Evolutionary conservation across 2,888 invertebrate species (phyloP), one percentile per base, ranked within the genome.

Genomic region (Agrotis ipsilon): DNA sequence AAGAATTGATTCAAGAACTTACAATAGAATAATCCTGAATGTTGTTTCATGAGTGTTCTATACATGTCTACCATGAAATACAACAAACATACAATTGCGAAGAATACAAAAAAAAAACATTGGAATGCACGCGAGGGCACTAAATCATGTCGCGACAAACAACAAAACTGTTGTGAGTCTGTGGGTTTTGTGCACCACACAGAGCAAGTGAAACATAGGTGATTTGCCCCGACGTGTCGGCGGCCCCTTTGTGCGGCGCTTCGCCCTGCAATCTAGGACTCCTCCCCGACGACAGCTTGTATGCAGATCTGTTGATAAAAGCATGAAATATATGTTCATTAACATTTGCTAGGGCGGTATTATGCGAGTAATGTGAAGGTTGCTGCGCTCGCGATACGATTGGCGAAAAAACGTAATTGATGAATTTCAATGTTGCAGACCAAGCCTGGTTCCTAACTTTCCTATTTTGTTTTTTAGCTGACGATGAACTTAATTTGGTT

Each of bases 221-320:
- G 68, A 72, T 58, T 21, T 59, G 32, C 55, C 55, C 32, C 13
- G 27, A 69, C 59, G 69, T 27, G 61, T 16, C 1, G 57, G 80
- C 57, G 19, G 67, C 14, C 16, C 24, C 78, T 82, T 76, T 81
- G 79, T 72, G 69, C 51, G 70, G 73, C 57, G 64, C 64, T 68
- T 64, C 61, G 72, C 72, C 74, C 78, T 79, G 63, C 82, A 72
- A 79, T 79, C 78, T 72, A 45, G 62, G 57, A 72, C 72, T 72
- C 73, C 78, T 62, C 81, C 75, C 82, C 60, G 58, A 49, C 58
- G 78, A 72, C 70, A 68, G 63, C 57, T 54, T 52, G 59, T 65
- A 73, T 73, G 68, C 60, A 75, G 72, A 83, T 83, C 61, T 16
- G 14, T 46, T 51, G 69, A 72, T 70, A 75, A 70, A 72, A 58